These are phyloP conservation scores for Euura lappo DNA, from an alignment of 1,140 invertebrate genomes.

Conservation along the genomic window DNA sequence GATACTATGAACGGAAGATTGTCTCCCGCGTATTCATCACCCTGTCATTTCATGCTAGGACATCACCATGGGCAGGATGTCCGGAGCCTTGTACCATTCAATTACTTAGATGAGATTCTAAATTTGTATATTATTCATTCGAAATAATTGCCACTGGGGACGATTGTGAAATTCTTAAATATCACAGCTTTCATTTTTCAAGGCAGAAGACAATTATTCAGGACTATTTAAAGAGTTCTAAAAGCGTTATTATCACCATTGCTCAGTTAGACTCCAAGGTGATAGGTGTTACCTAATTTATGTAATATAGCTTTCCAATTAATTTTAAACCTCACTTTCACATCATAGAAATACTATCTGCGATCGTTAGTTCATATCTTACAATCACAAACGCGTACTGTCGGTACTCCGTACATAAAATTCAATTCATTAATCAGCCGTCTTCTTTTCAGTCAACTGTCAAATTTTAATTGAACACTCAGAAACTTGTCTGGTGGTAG, in stretches of 20 bases:
- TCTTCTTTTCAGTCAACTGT: too few species aligned
- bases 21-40: neutral
- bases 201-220: neutral
- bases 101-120: neutral
- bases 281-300: neutral
- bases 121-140: neutral
- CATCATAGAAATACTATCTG: neutral
- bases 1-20: neutral
- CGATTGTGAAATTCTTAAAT: neutral
- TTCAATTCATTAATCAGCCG: too few species aligned
- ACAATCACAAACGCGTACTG: too few species aligned
- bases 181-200: neutral
- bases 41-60: neutral
- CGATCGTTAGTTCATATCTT: too few species aligned
- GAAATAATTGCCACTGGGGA: neutral
- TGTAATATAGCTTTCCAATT: neutral
- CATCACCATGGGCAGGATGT: neutral
- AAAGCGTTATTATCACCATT: too few species aligned
- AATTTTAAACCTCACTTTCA: neutral
- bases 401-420: too few species aligned
- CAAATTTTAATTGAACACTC: too few species aligned
- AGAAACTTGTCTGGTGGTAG: too few species aligned
- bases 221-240: neutral
- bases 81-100: neutral
- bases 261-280: too few species aligned